phyloP scores from a whole-genome alignment of 2,888 invertebrate species.

The Drosophila pseudotalamancana region DNA sequence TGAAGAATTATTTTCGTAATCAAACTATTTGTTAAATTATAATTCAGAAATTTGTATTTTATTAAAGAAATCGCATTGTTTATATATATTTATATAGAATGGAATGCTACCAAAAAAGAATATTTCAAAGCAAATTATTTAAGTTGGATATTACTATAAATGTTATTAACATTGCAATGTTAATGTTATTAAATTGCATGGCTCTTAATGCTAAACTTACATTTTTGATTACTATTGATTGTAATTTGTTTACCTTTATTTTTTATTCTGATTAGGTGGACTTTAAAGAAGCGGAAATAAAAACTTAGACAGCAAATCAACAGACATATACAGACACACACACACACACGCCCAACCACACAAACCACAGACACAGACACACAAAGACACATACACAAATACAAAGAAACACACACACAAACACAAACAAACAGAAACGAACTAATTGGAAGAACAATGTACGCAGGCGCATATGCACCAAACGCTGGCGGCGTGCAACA shows the following conservation, averaged over 20 bases:
- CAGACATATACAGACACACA: not conserved
- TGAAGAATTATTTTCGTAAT: too few relatives aligned
- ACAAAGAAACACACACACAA: not conserved
- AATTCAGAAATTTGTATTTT: not conserved
- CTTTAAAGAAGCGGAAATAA: slow-evolving; percentile 1
- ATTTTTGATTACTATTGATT: not conserved
- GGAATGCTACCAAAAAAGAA: too few relatives aligned
- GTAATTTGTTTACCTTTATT: not conserved
- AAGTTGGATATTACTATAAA: not conserved
- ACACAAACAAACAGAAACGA: not conserved
- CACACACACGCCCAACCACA: too few relatives aligned
- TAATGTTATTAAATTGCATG: not conserved
- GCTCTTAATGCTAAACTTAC: not conserved
- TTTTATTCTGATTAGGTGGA: not conserved
- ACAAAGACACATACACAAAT: not conserved
- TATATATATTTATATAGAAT: not conserved
- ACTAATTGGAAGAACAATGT: slow-evolving; percentile 56
- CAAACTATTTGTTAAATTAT: too few relatives aligned
- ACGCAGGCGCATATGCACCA: slow-evolving; percentile 78
- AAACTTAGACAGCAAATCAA: not conserved
- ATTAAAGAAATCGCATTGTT: too few relatives aligned
- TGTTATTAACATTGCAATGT: not conserved
- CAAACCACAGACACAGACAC: too few relatives aligned
- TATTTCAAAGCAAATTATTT: too few relatives aligned
- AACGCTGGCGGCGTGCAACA: slow-evolving; percentile 78